These are phyloP conservation scores for Rhaphigaster nebulosa DNA, from an alignment of 2,888 invertebrate species.

Conservation along the genomic window DNA sequence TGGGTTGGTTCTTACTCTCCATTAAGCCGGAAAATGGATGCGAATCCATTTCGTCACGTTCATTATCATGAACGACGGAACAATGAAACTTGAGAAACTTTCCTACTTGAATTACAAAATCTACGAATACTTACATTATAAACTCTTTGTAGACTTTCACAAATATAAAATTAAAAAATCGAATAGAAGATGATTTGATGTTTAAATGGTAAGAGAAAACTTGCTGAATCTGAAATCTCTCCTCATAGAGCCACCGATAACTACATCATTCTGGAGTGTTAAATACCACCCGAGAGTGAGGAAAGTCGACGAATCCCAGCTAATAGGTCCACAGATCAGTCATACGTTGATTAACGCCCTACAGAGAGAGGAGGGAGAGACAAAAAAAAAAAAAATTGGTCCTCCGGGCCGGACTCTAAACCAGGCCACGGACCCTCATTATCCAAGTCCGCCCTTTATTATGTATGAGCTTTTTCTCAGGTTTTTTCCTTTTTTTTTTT, in stretches of 20 bases:
- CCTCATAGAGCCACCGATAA: not conserved
- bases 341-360: conserved; percentile 57
- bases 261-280: not conserved
- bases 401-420: conserved; percentile 51
- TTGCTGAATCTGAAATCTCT: not conserved
- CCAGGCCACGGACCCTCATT: conserved; percentile 55
- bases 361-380: not conserved
- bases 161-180: not conserved
- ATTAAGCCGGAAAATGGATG: not conserved
- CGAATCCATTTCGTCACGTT: not conserved
- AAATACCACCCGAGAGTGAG: not conserved
- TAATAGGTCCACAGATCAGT: conserved; percentile 54
- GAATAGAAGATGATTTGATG: not conserved
- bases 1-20: not conserved
- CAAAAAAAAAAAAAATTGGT: conserved; percentile 55
- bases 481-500: conserved; percentile 45
- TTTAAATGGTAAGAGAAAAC: not conserved
- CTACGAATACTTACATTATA: not conserved
- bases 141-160: not conserved
- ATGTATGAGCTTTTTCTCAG: conserved; percentile 54
- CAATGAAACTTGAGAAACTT: too few relatives aligned
- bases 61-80: not conserved
- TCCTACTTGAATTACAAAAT: not conserved
- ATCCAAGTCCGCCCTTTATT: conserved; percentile 55
- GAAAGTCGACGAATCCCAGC: conserved; percentile 41